A percentile compares a stretch with the other conserved stretches of the same genome.
Conservation (phyloP, 2,888 invertebrate species). For the Callosobruchus maculatus region DNA sequence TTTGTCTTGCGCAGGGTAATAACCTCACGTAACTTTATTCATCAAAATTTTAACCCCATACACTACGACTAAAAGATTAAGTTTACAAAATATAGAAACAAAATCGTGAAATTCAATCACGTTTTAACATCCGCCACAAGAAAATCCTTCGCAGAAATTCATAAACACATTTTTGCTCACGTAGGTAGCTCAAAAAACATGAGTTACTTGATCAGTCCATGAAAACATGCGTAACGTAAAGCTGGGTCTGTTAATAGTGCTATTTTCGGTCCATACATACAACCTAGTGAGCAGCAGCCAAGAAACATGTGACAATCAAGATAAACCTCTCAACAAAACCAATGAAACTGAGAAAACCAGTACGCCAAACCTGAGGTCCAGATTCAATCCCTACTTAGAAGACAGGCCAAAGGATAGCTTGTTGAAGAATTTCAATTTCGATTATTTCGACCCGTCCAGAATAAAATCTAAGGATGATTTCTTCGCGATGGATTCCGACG, state of each 20-base stretch:
- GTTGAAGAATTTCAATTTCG: conserved; percentile 17
- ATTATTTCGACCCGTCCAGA: conserved; percentile 12
- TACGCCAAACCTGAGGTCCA: background rate
- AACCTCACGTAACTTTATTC: background rate
- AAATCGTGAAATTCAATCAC: background rate
- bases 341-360: background rate
- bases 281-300: background rate
- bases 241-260: background rate
- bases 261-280: background rate
- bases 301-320: background rate
- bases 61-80: background rate
- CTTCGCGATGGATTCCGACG: conserved; percentile 16
- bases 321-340: background rate
- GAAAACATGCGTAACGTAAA: background rate
- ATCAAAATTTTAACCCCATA: background rate
- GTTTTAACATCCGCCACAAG: background rate
- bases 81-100: background rate
- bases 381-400: background rate
- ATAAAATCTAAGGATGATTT: conserved; percentile 16
- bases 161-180: background rate
- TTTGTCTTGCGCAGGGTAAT: background rate
- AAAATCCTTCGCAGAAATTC: background rate
- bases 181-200: background rate
- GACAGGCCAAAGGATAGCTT: background rate
- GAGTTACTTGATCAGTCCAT: background rate